A percentile compares a stretch with the other conserved stretches of the same genome.
phyloP scores from a whole-genome alignment of 2,113 vertebrate genomes.

The chimpanzee (Pan troglodytes) region NHGRI_mPanTro3-v2.1_pri NC_072403.2:144000501-144001000 shows the following conservation, averaged over 20 bases:
- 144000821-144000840: neutral
- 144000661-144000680: neutral
- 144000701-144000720: neutral
- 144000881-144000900: neutral
- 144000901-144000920: neutral
- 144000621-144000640: neutral
- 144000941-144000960: constrained; percentile 24
- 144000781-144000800: neutral
- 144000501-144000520: neutral
- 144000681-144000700: neutral
- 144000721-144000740: neutral
- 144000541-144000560: neutral
- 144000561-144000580: neutral
- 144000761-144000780: neutral
- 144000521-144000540: neutral
- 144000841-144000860: neutral
- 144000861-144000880: neutral
- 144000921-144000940: neutral
- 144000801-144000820: neutral
- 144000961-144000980: neutral
- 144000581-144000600: neutral
- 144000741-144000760: neutral
- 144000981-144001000: neutral
- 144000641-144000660: neutral
- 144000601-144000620: neutral